Percentiles rank a stretch among this genome's conserved stretches.
These are phyloP conservation scores for Epinotia bilunana DNA, from an alignment of 2,888 invertebrate genomes.

Conservation along the genomic window DNA sequence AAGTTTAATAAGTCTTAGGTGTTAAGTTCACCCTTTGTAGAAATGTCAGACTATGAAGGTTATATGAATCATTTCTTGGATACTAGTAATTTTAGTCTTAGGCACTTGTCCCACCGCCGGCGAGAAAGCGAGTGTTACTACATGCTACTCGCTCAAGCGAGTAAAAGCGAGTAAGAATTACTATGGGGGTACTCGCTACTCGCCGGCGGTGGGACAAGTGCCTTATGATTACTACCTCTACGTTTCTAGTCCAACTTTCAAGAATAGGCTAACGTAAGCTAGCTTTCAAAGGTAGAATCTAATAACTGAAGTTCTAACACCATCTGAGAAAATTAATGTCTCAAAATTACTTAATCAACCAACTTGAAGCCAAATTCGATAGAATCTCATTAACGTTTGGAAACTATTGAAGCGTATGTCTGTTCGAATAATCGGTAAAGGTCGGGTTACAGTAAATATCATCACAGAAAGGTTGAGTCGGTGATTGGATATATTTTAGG, in stretches of 20 bases:
- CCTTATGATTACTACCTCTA: too few species aligned
- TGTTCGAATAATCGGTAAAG: slow-evolving; percentile 23
- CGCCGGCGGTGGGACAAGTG: too few species aligned
- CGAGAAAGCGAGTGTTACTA: too few species aligned
- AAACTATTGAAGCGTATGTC: slow-evolving; percentile 34
- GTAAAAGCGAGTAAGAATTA: too few species aligned
- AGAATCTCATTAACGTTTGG: slow-evolving; percentile 29
- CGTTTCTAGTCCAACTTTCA: not conserved
- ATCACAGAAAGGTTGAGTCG: slow-evolving; percentile 18
- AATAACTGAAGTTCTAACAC: slow-evolving; percentile 15
- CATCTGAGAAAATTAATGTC: not conserved
- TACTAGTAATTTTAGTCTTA: too few species aligned
- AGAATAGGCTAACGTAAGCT: not conserved
- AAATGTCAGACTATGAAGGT: too few species aligned
- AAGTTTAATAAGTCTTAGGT: not conserved
- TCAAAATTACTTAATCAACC: slow-evolving; percentile 27
- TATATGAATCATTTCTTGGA: too few species aligned
- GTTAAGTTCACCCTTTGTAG: too few species aligned
- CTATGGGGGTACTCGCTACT: too few species aligned
- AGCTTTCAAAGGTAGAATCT: slow-evolving; percentile 2
- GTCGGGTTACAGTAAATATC: slow-evolving; percentile 20
- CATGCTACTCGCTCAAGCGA: too few species aligned
- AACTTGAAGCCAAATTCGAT: slow-evolving; percentile 3
- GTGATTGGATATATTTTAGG: slow-evolving; percentile 4
- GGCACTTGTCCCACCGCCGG: too few species aligned